phyloP scores from a whole-genome alignment of 2,888 invertebrate species.

The Germaria angustata region DNA sequence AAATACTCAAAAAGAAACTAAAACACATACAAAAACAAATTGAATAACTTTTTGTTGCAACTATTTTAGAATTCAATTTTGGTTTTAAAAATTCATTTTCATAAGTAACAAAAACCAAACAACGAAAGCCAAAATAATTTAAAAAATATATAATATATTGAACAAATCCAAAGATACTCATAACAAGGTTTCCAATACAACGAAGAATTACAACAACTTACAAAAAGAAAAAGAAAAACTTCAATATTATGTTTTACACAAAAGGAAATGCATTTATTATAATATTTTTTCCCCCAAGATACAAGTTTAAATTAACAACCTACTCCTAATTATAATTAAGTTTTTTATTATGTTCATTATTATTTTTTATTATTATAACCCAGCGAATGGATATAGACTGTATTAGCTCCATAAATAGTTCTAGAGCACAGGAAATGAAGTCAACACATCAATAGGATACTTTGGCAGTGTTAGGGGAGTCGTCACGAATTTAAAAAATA shows the following conservation, averaged over 20 bases:
- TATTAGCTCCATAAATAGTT: neutral
- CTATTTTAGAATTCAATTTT: neutral
- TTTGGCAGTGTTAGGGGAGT: too few species aligned
- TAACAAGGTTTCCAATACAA: slow-evolving; percentile 71
- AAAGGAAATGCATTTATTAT: slow-evolving; percentile 61
- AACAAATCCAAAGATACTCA: slow-evolving; percentile 51
- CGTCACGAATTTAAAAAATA: too few species aligned
- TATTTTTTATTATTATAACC: neutral
- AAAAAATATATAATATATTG: slow-evolving; percentile 4
- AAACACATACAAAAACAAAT: neutral
- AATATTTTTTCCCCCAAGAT: slow-evolving; percentile 1
- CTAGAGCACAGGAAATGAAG: neutral
- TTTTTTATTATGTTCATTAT: slow-evolving; percentile 42
- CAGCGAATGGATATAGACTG: neutral
- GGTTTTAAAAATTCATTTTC: neutral
- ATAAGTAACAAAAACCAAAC: slow-evolving; percentile 13
- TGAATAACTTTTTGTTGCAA: neutral
- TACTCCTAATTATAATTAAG: slow-evolving; percentile 51
- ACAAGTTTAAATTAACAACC: slow-evolving; percentile 56
- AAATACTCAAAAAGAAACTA: neutral
- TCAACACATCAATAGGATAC: too few species aligned
- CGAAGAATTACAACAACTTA: slow-evolving; percentile 64
- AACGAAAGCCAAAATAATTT: slow-evolving; percentile 51
- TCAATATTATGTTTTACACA: slow-evolving; percentile 43
- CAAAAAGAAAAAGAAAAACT: slow-evolving; percentile 34